phyloP scores from a whole-genome alignment of 2,888 invertebrate species.

The Agonopterix alstromeriana region DNA sequence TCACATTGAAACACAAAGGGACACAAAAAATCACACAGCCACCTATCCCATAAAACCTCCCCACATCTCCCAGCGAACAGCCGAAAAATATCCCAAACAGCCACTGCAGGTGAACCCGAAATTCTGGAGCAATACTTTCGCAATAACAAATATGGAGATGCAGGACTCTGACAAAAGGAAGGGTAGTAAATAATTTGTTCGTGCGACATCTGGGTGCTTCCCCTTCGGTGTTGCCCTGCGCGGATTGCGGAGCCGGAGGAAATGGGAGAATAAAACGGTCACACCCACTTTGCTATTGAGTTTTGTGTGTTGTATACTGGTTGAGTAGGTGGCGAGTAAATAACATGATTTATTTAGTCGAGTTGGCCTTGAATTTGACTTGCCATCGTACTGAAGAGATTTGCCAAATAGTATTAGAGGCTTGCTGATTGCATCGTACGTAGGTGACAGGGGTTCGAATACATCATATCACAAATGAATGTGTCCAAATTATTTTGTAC shows the following conservation, averaged over 20 bases:
- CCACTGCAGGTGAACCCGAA: slow-evolving; percentile 10
- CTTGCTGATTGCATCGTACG: too few relatives aligned
- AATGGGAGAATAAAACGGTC: slow-evolving; percentile 54
- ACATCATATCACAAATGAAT: too few relatives aligned
- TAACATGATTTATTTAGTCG: too few relatives aligned
- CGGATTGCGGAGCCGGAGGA: slow-evolving; percentile 36
- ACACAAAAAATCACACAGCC: too few relatives aligned
- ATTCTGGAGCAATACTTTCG: slow-evolving; percentile 24
- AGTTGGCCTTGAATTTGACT: too few relatives aligned
- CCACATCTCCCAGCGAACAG: neutral
- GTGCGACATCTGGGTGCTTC: slow-evolving; percentile 68
- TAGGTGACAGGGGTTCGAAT: too few relatives aligned
- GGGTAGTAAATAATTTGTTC: slow-evolving; percentile 71
- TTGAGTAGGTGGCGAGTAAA: neutral
- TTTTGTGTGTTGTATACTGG: slow-evolving; percentile 27
- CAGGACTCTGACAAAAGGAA: slow-evolving; percentile 49
- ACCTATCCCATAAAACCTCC: too few relatives aligned
- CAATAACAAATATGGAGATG: slow-evolving; percentile 46
- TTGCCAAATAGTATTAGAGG: too few relatives aligned
- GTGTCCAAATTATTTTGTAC: too few relatives aligned
- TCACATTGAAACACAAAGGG: too few relatives aligned
- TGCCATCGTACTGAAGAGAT: too few relatives aligned
- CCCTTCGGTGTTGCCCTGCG: slow-evolving; percentile 55
- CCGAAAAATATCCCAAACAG: neutral
- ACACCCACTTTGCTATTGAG: slow-evolving; percentile 58